A percentile compares a stretch with the other conserved stretches of the same genome.
phyloP scores from a whole-genome alignment of 2,888 invertebrate genomes.

The Drosophila nr. perissopoda region DNA sequence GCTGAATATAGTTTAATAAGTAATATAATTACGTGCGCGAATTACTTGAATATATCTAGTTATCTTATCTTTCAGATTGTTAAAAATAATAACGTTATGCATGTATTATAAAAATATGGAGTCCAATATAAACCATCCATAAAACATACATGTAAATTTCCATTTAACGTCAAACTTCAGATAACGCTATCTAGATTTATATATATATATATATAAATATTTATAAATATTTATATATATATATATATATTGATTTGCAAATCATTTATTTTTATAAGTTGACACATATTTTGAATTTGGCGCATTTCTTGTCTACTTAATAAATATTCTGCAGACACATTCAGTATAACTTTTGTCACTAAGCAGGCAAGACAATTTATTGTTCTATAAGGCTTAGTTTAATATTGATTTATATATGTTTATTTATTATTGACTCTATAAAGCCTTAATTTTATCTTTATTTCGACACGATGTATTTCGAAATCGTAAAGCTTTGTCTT shows the following conservation, averaged over 20 bases:
- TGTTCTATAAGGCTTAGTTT: not conserved
- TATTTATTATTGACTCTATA: constrained; percentile 9
- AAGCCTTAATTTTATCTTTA: constrained; percentile 31
- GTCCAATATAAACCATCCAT: not conserved
- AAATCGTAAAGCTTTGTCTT: constrained; percentile 89
- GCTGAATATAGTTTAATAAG: not conserved
- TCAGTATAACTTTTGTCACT: not conserved
- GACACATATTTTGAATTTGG: not conserved
- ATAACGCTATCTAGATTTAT: not conserved
- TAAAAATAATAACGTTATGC: constrained; percentile 12
- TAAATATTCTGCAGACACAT: not conserved
- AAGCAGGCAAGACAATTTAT: not conserved
- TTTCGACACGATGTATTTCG: constrained; percentile 1
- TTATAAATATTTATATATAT: not conserved
- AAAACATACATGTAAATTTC: not conserved
- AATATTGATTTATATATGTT: not conserved
- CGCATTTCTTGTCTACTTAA: not conserved
- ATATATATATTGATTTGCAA: not conserved
- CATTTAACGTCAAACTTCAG: not conserved
- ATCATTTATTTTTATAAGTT: not conserved
- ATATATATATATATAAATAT: not conserved
- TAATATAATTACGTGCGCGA: not conserved
- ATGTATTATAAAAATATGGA: constrained; percentile 3
- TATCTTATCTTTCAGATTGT: constrained; percentile 37
- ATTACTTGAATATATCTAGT: constrained; percentile 4